Evolutionary conservation across 2,113 vertebrate species (phyloP).

Genomic region (Spea bombifrons): DNA sequence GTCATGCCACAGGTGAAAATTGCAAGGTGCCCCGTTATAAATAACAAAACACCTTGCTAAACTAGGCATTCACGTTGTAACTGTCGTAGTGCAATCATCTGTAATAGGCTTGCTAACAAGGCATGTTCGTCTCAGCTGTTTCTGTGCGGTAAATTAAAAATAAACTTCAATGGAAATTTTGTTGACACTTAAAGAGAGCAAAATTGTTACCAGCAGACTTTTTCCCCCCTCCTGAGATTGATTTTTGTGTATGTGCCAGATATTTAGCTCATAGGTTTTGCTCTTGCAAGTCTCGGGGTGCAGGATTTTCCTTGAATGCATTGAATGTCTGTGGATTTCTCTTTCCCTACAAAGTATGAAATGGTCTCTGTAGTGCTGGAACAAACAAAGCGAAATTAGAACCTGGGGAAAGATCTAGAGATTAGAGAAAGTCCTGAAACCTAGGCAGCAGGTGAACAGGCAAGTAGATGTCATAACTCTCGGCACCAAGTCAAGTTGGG

Average conservation of each 20-base stretch:
- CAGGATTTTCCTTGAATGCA: too few species aligned
- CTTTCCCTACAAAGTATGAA: too few species aligned
- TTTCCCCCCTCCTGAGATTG: slow-evolving; percentile 4
- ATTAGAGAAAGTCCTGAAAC: too few species aligned
- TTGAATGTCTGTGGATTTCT: too few species aligned
- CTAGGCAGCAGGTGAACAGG: too few species aligned
- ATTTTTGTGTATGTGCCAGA: slow-evolving; percentile 28
- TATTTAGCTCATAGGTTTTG: neutral
- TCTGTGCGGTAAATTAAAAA: slow-evolving; percentile 14
- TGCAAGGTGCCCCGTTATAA: slow-evolving; percentile 47
- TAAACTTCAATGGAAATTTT: neutral
- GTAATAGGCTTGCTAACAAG: slow-evolving; percentile 40
- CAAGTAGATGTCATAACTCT: too few species aligned
- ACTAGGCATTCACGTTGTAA: slow-evolving; percentile 53
- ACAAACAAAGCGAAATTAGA: too few species aligned
- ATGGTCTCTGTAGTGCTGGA: too few species aligned
- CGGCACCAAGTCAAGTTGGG: too few species aligned
- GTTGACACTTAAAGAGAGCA: neutral
- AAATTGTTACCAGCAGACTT: slow-evolving; percentile 26
- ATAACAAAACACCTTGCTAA: slow-evolving; percentile 50
- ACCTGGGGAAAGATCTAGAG: too few species aligned
- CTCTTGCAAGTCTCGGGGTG: too few species aligned
- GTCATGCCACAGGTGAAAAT: slow-evolving; percentile 49
- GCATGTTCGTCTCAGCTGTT: slow-evolving; percentile 12
- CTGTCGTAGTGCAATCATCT: slow-evolving; percentile 38